Base-by-base conservation (phyloP, 2,888 invertebrate genomes). In the Drosophila borborema region DNA sequence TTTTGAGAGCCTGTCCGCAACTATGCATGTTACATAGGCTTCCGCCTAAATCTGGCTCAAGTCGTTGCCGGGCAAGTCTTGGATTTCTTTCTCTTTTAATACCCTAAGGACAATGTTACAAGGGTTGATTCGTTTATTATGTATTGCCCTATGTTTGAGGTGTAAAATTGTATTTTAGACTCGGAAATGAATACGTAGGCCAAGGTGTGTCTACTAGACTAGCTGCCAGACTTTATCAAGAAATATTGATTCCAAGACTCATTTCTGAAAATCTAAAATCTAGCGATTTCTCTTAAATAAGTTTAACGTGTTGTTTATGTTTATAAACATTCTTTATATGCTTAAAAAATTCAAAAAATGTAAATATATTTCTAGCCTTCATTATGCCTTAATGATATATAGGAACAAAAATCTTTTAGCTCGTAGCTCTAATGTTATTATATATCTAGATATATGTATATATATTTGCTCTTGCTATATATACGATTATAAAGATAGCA, bases 11-110 rank as follows among this genome's bases (percentile, higher is more conserved):
- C 36, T n/a, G 63, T 65, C 45, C 55, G 43, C 77, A 75, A 77
- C 65, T 73, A 72, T 72, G 73, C 23, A 72, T 68, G 72, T 7
- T 65, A 77, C 74, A 80, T 72, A 9, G 64, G 61, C 68, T 45
- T 56, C 56, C 45, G 59, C 64, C 74, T 36, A 88, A 86, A 89
- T 80, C 88, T 86, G 81, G 86, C 64, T 76, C 71, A 87, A 89
- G 82, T 81, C 86, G 45, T 20, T 66, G 56, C 59, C 55, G 43
- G 51, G 45, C 74, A 78, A 67, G 54, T 65, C 74, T 67, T 68
- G 69, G 31, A 31, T n/a, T 10, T 12, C n/a, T 6, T 12, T 31
- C 14, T 20, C 34, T 51, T 14, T 14, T 3, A 36, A 36, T 51
- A 36, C 51, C 36, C 51, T 51, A 14, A 7, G 2, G 7, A 2